Evolutionary conservation across 2,888 invertebrate genomes (phyloP), one percentile per base, ranked within the genome.

Genomic region (Daptonema setosum): DNA sequence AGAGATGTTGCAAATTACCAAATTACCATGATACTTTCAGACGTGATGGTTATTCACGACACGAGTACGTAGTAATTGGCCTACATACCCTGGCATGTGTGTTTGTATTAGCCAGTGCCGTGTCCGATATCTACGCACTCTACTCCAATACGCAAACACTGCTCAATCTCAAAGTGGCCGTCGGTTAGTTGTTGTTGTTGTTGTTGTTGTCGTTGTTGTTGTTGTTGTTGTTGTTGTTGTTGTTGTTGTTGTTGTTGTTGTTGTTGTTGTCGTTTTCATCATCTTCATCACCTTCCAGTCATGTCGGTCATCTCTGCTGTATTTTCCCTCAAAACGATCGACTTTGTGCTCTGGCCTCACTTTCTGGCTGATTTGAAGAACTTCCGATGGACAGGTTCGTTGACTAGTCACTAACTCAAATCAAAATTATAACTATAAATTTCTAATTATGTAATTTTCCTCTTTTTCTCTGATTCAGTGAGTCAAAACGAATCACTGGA

Each of bases 261-360:
- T n/a, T 11, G 35, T 17, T 35, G 35, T 11, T 35, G 35, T 35
- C 8, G 35, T 35, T 35, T 35, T 35, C 35, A 8, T 8, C 8
- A 35, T 8, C 35, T 35, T 8, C 35, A 35, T 35, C 35, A 35
- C 22, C 22, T 45, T 45, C n/a, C 69, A 28, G 67, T 64, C 5
- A 53, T 68, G 25, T 65, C 69, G 14, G 60, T 70, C 26, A 60
- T 69, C n/a, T 62, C 67, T 14, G 66, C 67, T 24, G 65, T 66
- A 8, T 67, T 68, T 66, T 63, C 63, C 30, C 54, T 68, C 29
- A 68, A 68, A 58, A 56, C 66, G 5, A 64, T 69, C 24, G 69
- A 70, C 58, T 65, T 67, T 60, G 64, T 65, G 45, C 63, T 65
- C 53, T 61, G 63, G 54, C 65, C 65, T 5, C 69, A 63, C 58